These are phyloP conservation scores for Drosophila anomalata DNA, from an alignment of 2,888 invertebrate genomes.

Conservation along the genomic window DNA sequence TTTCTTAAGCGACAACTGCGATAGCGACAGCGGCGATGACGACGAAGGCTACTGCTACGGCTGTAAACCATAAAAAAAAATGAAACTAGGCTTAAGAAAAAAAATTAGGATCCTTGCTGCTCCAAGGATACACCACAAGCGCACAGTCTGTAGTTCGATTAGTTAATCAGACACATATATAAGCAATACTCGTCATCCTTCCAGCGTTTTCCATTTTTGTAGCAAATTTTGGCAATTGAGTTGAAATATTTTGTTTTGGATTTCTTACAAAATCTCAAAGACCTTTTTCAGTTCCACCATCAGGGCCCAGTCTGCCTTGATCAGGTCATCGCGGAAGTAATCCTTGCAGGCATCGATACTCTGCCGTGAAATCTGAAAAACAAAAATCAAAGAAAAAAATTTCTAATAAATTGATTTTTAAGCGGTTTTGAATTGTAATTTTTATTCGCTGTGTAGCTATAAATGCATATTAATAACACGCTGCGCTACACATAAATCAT, in stretches of 20 bases:
- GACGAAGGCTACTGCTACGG: conserved; percentile 7
- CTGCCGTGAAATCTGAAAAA: conserved; percentile 94
- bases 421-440: neutral
- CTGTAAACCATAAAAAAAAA: conserved; percentile 46
- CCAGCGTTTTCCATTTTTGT: conserved; percentile 7
- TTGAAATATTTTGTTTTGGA: conserved; percentile 91
- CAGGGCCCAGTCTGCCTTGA: conserved; percentile 98
- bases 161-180: neutral
- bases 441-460: neutral
- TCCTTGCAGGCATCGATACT: conserved; percentile 99
- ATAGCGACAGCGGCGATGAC: conserved; percentile 7
- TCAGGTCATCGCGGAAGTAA: conserved; percentile 98
- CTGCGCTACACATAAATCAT: conserved; percentile 49
- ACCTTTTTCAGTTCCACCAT: conserved; percentile 99
- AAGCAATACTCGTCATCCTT: conserved; percentile 16
- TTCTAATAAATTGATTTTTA: neutral
- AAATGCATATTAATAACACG: conserved; percentile 38
- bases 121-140: conserved; percentile 35
- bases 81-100: conserved; percentile 36
- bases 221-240: conserved; percentile 54
- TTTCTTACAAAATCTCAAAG: conserved; percentile 95
- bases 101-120: conserved; percentile 15
- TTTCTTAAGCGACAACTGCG: conserved; percentile 39
- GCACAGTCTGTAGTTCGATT: conserved; percentile 47
- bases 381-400: neutral